Conservation (phyloP, 1,140 invertebrate species). For the Marisa cornuarietis region DNA sequence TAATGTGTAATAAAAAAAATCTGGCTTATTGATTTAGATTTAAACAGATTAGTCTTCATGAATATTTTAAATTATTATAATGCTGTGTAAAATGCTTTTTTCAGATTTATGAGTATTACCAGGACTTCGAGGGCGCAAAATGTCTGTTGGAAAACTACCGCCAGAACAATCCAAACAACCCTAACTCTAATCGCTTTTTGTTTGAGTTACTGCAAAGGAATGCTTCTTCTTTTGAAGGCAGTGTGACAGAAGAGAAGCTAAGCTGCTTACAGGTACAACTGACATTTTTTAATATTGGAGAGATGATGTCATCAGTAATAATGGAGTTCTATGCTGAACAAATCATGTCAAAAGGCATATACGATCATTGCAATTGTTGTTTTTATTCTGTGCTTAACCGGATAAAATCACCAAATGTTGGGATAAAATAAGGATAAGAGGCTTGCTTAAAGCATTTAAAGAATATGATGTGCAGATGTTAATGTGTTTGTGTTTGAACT, state of each 20-base stretch:
- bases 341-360: too few species aligned
- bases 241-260: not conserved
- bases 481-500: not conserved
- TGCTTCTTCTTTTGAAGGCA: not conserved
- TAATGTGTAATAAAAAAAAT: too few species aligned
- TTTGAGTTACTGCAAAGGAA: constrained; percentile 15
- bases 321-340: too few species aligned
- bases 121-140: constrained; percentile 5
- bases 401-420: too few species aligned
- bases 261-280: constrained; percentile 8
- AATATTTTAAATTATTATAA: not conserved
- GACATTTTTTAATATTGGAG: not conserved
- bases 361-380: too few species aligned
- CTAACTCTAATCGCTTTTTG: constrained; percentile 4
- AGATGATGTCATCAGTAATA: too few species aligned
- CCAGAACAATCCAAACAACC: constrained; percentile 14
- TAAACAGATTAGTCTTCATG: too few species aligned
- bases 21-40: too few species aligned
- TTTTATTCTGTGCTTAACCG: too few species aligned
- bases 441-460: too few species aligned
- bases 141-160: not conserved
- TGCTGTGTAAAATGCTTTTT: not conserved
- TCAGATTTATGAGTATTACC: constrained; percentile 25
- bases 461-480: too few species aligned
- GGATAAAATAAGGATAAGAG: too few species aligned